Base-by-base conservation (phyloP, 2,888 invertebrate genomes). In the Caradrina clavipalpis region DNA sequence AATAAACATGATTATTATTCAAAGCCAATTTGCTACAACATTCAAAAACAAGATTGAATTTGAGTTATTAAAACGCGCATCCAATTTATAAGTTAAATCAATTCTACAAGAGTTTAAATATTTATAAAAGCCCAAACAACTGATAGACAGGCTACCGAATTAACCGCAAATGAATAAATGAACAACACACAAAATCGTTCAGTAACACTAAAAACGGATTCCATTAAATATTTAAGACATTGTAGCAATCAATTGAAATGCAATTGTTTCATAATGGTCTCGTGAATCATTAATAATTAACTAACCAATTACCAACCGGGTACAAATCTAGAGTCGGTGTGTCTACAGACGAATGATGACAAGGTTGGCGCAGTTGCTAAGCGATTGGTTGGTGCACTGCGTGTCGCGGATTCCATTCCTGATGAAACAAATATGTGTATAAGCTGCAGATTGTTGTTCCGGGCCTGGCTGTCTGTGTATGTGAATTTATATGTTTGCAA, bases 181-280 rank as follows among this genome's bases (percentile, higher is more conserved):
- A 81, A 61, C 54, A 67, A 55, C 35, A 54, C 47, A 55, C 62
- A 64, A 71, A 60, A 60, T 59, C 26, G 66, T 49, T 26, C 39
- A 35, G 56, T 22, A 53, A 49, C 35, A 68, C 62, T 60, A 72
- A 80, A 76, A 71, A 76, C 42, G n/a, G 26, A 57, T 53, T 4
- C 42, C 45, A 65, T 80, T 73, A 80, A 81, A 67, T 65, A 77
- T 80, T 80, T 53, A 77, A 77, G 76, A 79, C 54, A 54, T 11
- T 26, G 17, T 45, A 47, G 63, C 26, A 47, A 59, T 26, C 35
- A 42, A 69, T 56, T 80, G 39, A 56, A 69, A 75, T 69, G 35
- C 65, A 65, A 22, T 49, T 50, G 54, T 56, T 69, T 56, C 17
- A 11, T 56, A 67, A 56, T 74, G 55, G 31, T 47, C 31, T 49